These are phyloP conservation scores for Fopius arisanus DNA, from an alignment of 1,140 invertebrate genomes.

Conservation along the genomic window DNA sequence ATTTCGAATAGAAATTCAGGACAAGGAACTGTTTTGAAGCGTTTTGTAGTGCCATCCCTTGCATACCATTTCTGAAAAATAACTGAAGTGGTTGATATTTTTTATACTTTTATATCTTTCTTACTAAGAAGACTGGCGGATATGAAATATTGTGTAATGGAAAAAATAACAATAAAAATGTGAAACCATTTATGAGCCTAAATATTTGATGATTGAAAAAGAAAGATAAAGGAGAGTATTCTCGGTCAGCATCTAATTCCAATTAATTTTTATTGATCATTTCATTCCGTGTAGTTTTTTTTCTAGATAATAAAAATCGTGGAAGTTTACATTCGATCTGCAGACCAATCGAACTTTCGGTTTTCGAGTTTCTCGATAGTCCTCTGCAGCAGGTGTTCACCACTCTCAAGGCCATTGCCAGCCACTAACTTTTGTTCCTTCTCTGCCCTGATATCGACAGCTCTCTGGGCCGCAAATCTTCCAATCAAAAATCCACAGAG, in stretches of 20 bases:
- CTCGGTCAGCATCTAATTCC: too few species aligned
- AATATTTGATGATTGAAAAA: too few species aligned
- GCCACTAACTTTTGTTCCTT: slow-evolving; percentile 45
- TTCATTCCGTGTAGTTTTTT: too few species aligned
- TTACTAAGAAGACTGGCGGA: too few species aligned
- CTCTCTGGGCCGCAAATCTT: slow-evolving; percentile 56
- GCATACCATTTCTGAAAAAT: not conserved
- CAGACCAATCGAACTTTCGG: slow-evolving; percentile 32
- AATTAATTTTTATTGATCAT: too few species aligned
- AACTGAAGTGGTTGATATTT: slow-evolving; percentile 2
- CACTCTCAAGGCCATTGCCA: slow-evolving; percentile 50
- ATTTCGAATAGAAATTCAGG: slow-evolving; percentile 36
- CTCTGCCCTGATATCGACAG: slow-evolving; percentile 45
- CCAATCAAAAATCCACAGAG: slow-evolving; percentile 63
- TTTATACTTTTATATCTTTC: too few species aligned
- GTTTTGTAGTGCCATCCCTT: slow-evolving; percentile 14
- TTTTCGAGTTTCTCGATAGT: slow-evolving; percentile 43
- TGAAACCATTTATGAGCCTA: too few species aligned
- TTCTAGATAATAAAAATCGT: not conserved
- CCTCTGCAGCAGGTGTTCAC: slow-evolving; percentile 43
- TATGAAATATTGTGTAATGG: too few species aligned
- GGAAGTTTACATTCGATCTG: not conserved
- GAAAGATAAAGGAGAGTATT: too few species aligned
- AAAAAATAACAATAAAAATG: too few species aligned
- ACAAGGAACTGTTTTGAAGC: slow-evolving; percentile 34